phyloP scores from a whole-genome alignment of 2,113 vertebrate genomes.

The Mustela nigripes region DNA sequence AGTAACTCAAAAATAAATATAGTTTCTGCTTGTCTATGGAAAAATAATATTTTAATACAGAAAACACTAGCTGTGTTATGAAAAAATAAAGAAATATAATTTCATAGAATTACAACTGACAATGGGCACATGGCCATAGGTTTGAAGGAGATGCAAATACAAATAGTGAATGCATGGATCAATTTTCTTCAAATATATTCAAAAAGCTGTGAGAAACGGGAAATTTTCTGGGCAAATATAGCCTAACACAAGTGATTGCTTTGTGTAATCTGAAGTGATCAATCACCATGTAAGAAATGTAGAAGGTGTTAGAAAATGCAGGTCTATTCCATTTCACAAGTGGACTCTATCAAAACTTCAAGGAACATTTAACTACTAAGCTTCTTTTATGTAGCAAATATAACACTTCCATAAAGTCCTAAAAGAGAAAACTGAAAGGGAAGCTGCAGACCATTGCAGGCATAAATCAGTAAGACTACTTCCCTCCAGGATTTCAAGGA shows the following conservation, averaged over 20 bases:
- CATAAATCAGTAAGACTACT: neutral
- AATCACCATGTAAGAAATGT: neutral
- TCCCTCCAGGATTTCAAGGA: neutral
- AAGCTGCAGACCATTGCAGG: neutral
- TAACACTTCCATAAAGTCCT: neutral
- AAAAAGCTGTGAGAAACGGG: neutral
- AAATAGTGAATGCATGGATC: neutral
- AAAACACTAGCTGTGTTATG: neutral
- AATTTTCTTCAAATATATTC: neutral
- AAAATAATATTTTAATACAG: neutral
- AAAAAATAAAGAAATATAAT: neutral
- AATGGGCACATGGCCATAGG: neutral
- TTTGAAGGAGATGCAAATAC: neutral
- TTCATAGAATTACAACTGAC: neutral
- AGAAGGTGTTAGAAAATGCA: neutral
- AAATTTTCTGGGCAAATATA: neutral
- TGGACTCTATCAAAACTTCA: conserved; percentile 35
- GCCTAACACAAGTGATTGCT: neutral
- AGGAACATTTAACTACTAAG: conserved; percentile 22
- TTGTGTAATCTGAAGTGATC: neutral
- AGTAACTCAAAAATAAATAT: neutral
- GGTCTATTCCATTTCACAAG: neutral
- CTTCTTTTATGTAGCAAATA: conserved; percentile 35
- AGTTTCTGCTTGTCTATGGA: neutral
- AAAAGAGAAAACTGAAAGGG: neutral